These are phyloP conservation scores for Trematocara stigmaticum DNA, from an alignment of 2,113 vertebrate species.

Conservation along the genomic window DNA sequence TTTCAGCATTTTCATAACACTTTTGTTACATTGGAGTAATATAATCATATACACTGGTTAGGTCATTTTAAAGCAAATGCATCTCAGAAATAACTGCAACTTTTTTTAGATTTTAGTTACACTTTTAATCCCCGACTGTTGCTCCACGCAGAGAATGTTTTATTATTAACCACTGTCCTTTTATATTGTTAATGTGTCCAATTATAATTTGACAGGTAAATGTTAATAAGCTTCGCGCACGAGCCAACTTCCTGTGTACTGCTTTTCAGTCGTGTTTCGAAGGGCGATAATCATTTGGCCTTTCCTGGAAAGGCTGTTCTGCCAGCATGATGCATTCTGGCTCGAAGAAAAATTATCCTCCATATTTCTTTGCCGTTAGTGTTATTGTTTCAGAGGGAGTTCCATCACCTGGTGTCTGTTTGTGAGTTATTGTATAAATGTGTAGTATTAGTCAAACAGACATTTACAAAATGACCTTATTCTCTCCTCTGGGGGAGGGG, in stretches of 20 bases:
- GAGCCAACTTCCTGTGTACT: background rate
- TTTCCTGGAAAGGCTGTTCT: slow-evolving; percentile 26
- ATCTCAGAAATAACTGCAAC: background rate
- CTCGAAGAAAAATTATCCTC: slow-evolving; percentile 34
- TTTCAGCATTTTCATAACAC: background rate
- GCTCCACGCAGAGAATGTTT: background rate
- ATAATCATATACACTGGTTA: background rate
- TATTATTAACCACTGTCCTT: background rate
- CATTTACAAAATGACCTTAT: slow-evolving; percentile 26
- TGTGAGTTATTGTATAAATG: slow-evolving; percentile 9
- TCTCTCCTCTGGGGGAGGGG: background rate
- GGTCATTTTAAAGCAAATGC: background rate
- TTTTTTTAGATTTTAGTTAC: background rate
- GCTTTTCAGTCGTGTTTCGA: background rate
- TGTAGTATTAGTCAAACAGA: slow-evolving; percentile 29
- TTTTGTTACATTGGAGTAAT: background rate
- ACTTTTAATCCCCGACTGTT: background rate
- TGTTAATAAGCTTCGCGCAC: background rate
- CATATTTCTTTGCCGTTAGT: slow-evolving; percentile 30
- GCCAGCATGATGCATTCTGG: slow-evolving; percentile 32
- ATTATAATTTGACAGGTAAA: background rate
- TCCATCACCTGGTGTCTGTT: slow-evolving; percentile 22
- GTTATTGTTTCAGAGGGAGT: background rate
- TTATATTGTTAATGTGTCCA: slow-evolving; percentile 13
- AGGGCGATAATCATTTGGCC: background rate